Conservation (phyloP, 2,888 invertebrate genomes). For the Oithona nana region DNA sequence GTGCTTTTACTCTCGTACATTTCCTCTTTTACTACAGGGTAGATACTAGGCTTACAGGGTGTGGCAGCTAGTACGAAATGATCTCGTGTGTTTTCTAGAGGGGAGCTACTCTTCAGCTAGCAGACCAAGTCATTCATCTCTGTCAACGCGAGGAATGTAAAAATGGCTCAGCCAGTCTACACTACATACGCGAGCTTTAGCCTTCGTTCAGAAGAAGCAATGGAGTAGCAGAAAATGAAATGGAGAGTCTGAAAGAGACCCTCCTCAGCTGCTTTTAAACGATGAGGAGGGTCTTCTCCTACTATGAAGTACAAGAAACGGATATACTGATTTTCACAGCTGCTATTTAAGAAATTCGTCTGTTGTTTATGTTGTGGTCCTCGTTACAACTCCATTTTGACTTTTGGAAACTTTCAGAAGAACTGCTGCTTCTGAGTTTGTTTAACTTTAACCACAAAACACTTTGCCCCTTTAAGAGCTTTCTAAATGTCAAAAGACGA, state of each 20-base stretch:
- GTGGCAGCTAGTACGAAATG: too few relatives aligned
- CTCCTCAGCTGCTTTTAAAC: background rate
- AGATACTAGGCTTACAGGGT: background rate
- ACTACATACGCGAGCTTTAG: too few relatives aligned
- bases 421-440: too few relatives aligned
- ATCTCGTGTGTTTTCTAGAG: background rate
- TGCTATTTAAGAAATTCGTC: too few relatives aligned
- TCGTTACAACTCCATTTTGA: too few relatives aligned
- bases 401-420: too few relatives aligned
- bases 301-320: too few relatives aligned
- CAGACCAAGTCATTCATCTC: background rate
- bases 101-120: background rate
- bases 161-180: background rate
- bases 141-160: constrained; percentile 8
- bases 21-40: too few relatives aligned
- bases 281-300: too few relatives aligned
- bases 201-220: background rate
- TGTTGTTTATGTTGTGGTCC: too few relatives aligned
- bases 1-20: too few relatives aligned
- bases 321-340: too few relatives aligned
- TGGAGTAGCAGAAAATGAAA: background rate
- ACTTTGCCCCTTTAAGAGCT: background rate
- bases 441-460: background rate
- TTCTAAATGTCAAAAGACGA: background rate
- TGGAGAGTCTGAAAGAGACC: background rate